These are phyloP conservation scores for Barnardius zonarius DNA, from an alignment of 2,113 vertebrate species.

Conservation along the genomic window DNA sequence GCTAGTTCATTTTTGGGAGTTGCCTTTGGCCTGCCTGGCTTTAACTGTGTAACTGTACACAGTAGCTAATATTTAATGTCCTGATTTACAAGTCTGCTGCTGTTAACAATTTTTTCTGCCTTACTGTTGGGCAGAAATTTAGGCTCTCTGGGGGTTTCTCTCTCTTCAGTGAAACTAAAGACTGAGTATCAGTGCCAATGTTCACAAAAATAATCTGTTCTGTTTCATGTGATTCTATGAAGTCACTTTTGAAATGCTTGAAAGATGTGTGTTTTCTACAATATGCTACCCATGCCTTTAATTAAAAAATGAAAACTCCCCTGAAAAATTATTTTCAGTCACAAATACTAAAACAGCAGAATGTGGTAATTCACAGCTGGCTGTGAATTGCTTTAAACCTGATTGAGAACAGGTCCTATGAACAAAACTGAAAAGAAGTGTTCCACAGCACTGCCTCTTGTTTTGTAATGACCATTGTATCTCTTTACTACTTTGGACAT, in stretches of 20 bases:
- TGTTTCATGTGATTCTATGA: background rate
- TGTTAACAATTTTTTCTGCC: background rate
- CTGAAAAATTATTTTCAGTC: background rate
- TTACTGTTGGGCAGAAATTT: background rate
- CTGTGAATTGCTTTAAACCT: background rate
- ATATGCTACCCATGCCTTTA: background rate
- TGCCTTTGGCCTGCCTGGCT: background rate
- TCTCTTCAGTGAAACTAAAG: background rate
- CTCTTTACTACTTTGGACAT: background rate
- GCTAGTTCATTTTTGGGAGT: background rate
- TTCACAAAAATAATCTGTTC: background rate
- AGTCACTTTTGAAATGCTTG: background rate
- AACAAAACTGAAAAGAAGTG: background rate
- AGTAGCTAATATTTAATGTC: background rate
- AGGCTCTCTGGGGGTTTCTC: background rate
- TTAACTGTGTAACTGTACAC: background rate
- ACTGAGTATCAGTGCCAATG: background rate
- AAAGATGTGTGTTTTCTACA: background rate
- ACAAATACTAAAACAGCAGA: background rate
- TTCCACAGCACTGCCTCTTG: background rate
- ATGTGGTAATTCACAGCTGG: background rate
- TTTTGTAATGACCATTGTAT: background rate
- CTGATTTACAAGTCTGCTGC: background rate
- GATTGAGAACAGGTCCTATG: rapidly evolving
- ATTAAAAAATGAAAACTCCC: background rate